Evolutionary conservation across 37 sponge, comb jelly and placozoan species (phyloP).

Genomic region (Hormiphora californensis): DNA sequence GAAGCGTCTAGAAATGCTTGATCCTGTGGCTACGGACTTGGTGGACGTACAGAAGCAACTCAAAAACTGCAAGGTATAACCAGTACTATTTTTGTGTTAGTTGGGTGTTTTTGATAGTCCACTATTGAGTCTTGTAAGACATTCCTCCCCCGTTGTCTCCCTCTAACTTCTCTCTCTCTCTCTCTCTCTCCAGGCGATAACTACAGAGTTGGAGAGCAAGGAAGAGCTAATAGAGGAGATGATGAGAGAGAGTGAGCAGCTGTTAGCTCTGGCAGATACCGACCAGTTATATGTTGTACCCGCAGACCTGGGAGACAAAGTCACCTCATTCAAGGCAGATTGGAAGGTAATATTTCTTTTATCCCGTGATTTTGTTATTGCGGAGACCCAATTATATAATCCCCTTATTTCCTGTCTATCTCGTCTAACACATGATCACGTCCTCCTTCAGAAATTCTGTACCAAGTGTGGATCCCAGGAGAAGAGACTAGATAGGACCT

Average conservation of each 20-base stretch:
- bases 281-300: constrained; percentile 26
- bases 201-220: constrained; percentile 49
- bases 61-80: constrained; percentile 47
- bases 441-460: constrained; percentile 30
- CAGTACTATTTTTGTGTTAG: neutral
- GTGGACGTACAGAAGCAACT: constrained; percentile 36
- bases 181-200: constrained; percentile 31
- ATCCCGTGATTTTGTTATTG: too few relatives aligned
- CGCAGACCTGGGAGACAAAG: constrained; percentile 37
- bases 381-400: neutral
- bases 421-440: neutral
- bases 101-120: neutral
- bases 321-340: constrained; percentile 22
- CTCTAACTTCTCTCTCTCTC: neutral
- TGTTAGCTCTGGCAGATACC: constrained; percentile 19
- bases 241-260: constrained; percentile 48
- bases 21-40: constrained; percentile 47
- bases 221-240: constrained; percentile 54
- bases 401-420: neutral
- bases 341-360: constrained; percentile 8
- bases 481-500: constrained; percentile 41
- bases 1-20: constrained; percentile 31
- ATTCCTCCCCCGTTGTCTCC: neutral
- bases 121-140: neutral
- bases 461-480: constrained; percentile 44